These are phyloP conservation scores for Heliothis subflexa DNA, from an alignment of 1,140 invertebrate species.

Conservation along the genomic window DNA sequence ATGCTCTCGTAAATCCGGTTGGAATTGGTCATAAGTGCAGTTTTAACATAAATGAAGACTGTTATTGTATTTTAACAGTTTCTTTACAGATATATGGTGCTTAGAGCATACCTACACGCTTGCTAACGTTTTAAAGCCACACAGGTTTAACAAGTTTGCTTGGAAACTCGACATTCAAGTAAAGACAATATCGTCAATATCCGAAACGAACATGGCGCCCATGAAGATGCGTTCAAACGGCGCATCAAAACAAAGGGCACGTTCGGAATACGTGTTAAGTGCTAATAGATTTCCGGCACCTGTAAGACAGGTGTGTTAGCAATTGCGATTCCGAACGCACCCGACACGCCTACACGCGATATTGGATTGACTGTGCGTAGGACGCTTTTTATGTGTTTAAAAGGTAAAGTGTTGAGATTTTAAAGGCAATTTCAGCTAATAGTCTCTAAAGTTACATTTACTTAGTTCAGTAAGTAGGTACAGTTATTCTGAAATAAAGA, in stretches of 20 bases:
- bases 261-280: conserved; percentile 58
- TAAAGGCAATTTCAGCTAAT: not conserved
- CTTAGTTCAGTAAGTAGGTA: too few species aligned
- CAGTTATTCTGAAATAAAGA: too few species aligned
- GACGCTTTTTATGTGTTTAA: conserved; percentile 8
- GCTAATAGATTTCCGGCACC: conserved; percentile 73
- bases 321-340: conserved; percentile 45
- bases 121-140: conserved; percentile 32
- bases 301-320: conserved; percentile 65
- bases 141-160: conserved; percentile 34
- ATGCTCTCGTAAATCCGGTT: conserved; percentile 14
- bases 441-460: not conserved
- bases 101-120: conserved; percentile 1
- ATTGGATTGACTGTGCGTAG: conserved; percentile 52
- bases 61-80: conserved; percentile 16
- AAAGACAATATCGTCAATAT: conserved; percentile 41
- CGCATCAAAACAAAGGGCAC: conserved; percentile 53
- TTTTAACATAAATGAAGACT: conserved; percentile 27
- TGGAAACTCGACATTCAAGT: conserved; percentile 31
- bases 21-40: conserved; percentile 17
- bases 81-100: not conserved
- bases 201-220: conserved; percentile 50
- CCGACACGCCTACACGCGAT: conserved; percentile 52
- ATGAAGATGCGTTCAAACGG: conserved; percentile 49
- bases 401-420: conserved; percentile 2